A percentile compares a stretch with the other conserved stretches of the same genome.
Conservation (phyloP, 2,888 invertebrate genomes). For the Nymphalis c-album region DNA sequence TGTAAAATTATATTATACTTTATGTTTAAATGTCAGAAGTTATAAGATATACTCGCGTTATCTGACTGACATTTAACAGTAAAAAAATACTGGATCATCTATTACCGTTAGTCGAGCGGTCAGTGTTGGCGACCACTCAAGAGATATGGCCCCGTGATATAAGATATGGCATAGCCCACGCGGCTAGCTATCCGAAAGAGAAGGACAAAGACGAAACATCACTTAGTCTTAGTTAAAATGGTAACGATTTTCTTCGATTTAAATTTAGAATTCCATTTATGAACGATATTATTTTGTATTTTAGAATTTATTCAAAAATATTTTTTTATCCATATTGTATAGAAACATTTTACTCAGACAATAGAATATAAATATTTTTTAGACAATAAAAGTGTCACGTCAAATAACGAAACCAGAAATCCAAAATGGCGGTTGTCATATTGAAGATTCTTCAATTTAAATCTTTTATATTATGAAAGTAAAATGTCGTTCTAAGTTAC, state of each 20-base stretch:
- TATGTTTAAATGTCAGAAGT: background rate
- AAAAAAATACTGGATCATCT: conserved; percentile 57
- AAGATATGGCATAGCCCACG: conserved; percentile 10
- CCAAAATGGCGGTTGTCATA: too few relatives aligned
- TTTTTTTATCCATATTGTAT: too few relatives aligned
- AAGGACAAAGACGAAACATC: background rate
- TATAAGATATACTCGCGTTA: conserved; percentile 31
- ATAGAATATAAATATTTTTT: too few relatives aligned
- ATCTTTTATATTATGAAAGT: background rate
- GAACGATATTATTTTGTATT: too few relatives aligned
- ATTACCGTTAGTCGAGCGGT: conserved; percentile 58
- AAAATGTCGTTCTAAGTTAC: background rate
- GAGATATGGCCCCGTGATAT: conserved; percentile 9
- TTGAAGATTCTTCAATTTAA: too few relatives aligned
- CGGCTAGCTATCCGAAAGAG: background rate
- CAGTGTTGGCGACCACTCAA: conserved; percentile 31
- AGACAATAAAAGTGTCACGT: too few relatives aligned
- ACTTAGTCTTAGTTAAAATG: background rate
- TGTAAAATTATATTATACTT: background rate
- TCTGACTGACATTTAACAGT: conserved; percentile 59
- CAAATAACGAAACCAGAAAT: too few relatives aligned
- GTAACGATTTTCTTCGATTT: background rate
- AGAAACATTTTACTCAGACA: too few relatives aligned
- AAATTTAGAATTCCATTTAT: background rate
- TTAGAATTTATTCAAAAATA: too few relatives aligned